Evolutionary conservation across 2,888 invertebrate species (phyloP).

Genomic region (Electrophaes corylata): DNA sequence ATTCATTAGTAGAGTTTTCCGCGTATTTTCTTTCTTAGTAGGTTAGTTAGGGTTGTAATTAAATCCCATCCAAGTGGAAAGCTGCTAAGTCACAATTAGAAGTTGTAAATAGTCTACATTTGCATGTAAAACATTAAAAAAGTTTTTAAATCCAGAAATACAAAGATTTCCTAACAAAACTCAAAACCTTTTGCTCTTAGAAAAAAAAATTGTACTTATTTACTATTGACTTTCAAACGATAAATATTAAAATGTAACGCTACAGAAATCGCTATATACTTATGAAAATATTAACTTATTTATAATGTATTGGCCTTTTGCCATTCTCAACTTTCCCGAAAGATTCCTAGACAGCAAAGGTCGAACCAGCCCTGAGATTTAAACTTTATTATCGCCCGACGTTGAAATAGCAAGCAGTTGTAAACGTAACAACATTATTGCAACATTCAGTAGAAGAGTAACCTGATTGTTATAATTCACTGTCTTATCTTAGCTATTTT

Average conservation of each 20-base stretch:
- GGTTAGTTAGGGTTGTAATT: conserved; percentile 9
- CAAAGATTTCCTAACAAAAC: too few species aligned
- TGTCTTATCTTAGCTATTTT: conserved; percentile 65
- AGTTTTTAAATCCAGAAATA: not conserved
- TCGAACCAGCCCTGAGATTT: conserved; percentile 34
- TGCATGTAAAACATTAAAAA: not conserved
- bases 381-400: conserved; percentile 28
- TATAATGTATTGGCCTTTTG: conserved; percentile 20
- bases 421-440: conserved; percentile 43
- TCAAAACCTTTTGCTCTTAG: too few species aligned
- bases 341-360: conserved; percentile 32
- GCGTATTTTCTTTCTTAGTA: conserved; percentile 8
- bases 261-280: too few species aligned
- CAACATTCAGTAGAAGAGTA: conserved; percentile 39
- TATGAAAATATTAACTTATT: conserved; percentile 1
- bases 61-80: conserved; percentile 5
- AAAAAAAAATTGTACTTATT: not conserved
- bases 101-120: not conserved
- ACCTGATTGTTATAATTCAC: conserved; percentile 67
- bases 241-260: conserved; percentile 6
- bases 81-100: conserved; percentile 6
- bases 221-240: too few species aligned
- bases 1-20: not conserved
- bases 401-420: conserved; percentile 37
- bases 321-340: conserved; percentile 26